A percentile compares a stretch with the other conserved stretches of the same genome.
Evolutionary conservation across 2,113 vertebrate genomes (phyloP).

Genomic region (Grammomys surdaster): DNA sequence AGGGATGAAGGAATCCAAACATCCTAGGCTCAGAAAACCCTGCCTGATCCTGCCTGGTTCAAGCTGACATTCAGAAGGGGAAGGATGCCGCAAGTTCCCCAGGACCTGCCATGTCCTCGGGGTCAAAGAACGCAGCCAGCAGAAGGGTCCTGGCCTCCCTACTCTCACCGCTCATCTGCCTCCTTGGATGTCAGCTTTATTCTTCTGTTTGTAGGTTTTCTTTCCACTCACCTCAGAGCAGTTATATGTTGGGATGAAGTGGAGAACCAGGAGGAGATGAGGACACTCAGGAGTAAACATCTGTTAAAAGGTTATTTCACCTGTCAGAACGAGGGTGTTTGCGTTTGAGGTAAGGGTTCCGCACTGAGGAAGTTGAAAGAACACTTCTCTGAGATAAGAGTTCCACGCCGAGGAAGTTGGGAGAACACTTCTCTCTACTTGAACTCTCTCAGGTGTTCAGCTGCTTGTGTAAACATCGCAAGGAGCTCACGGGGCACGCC

Average conservation of each 20-base stretch:
- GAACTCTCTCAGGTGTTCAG: not conserved
- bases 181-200: not conserved
- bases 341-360: not conserved
- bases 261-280: not conserved
- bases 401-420: not conserved
- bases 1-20: not conserved
- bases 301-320: not conserved
- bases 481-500: no score
- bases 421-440: not conserved
- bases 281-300: not conserved
- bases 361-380: not conserved
- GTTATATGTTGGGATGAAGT: not conserved
- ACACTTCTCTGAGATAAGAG: not conserved
- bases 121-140: not conserved
- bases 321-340: not conserved
- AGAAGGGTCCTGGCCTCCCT: not conserved
- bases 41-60: not conserved
- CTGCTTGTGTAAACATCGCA: not conserved
- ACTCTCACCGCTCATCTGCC: not conserved
- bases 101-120: not conserved
- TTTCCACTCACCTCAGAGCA: not conserved
- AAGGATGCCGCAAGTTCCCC: no score
- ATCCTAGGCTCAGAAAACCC: not conserved
- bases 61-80: not conserved
- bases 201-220: not conserved